Evolutionary conservation across 2,113 vertebrate species (phyloP).

Genomic region (Pelusios castaneus): DNA sequence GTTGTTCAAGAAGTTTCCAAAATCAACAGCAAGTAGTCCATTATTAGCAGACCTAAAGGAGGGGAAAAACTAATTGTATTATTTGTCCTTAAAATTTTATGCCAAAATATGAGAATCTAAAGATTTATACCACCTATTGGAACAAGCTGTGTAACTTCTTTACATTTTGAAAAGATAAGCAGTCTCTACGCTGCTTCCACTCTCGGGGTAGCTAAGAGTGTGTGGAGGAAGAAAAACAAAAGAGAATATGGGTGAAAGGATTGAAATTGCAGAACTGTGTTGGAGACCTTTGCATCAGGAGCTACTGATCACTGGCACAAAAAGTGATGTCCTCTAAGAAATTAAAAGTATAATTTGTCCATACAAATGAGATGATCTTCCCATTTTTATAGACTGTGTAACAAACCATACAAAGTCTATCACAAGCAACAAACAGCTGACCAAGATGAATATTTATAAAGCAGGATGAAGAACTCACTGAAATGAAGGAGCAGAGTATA

Average conservation of each 20-base stretch:
- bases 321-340: not conserved
- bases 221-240: not conserved
- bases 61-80: not conserved
- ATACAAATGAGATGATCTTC: not conserved
- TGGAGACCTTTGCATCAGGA: not conserved
- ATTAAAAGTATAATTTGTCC: not conserved
- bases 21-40: conserved; percentile 85
- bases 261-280: not conserved
- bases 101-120: not conserved
- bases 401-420: not conserved
- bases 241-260: not conserved
- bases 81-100: not conserved
- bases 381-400: not conserved
- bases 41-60: conserved; percentile 81
- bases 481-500: not conserved
- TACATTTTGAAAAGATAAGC: not conserved
- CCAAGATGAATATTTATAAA: not conserved
- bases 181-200: not conserved
- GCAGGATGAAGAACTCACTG: not conserved
- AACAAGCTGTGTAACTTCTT: not conserved
- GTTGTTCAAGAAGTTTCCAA: conserved; percentile 82
- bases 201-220: not conserved
- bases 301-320: not conserved
- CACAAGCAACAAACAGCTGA: not conserved
- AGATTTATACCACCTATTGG: not conserved